A percentile compares a stretch with the other conserved stretches of the same genome.
Evolutionary conservation across 1,140 invertebrate species (phyloP).

Genomic region (Drosophila tristis): DNA sequence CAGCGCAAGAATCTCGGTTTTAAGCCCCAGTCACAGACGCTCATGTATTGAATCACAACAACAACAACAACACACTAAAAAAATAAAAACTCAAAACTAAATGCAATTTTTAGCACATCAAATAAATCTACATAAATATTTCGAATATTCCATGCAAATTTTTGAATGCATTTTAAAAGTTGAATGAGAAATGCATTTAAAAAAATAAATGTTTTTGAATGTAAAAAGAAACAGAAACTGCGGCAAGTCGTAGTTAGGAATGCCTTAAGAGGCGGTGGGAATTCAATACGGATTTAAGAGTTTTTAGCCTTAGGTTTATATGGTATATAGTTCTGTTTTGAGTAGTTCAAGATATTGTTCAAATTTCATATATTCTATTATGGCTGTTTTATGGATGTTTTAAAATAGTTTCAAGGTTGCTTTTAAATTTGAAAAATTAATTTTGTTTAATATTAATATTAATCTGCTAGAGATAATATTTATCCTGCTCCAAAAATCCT

Average conservation of each 20-base stretch:
- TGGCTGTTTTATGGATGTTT: too few relatives aligned
- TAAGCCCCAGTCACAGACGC: constrained; percentile 85
- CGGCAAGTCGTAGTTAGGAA: constrained; percentile 1
- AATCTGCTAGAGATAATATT: too few relatives aligned
- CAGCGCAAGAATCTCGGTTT: constrained; percentile 95
- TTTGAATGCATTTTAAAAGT: background rate
- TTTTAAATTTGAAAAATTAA: too few relatives aligned
- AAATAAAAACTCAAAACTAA: constrained; percentile 5
- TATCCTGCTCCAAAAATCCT: too few relatives aligned
- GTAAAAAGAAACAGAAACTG: constrained; percentile 25
- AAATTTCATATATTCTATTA: too few relatives aligned
- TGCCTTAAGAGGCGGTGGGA: too few relatives aligned
- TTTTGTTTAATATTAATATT: too few relatives aligned
- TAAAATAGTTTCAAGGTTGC: too few relatives aligned
- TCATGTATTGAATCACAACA: constrained; percentile 55
- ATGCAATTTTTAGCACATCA: constrained; percentile 58
- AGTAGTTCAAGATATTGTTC: too few relatives aligned
- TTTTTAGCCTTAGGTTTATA: too few relatives aligned
- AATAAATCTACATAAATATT: constrained; percentile 25
- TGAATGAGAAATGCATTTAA: constrained; percentile 18
- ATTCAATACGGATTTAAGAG: too few relatives aligned
- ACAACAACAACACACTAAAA: constrained; percentile 3
- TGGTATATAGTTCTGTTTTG: too few relatives aligned
- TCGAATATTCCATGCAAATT: constrained; percentile 44
- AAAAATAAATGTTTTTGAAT: constrained; percentile 51